These are phyloP conservation scores for Carlito syrichta DNA, from an alignment of 2,113 vertebrate genomes.

Conservation along the genomic window DNA sequence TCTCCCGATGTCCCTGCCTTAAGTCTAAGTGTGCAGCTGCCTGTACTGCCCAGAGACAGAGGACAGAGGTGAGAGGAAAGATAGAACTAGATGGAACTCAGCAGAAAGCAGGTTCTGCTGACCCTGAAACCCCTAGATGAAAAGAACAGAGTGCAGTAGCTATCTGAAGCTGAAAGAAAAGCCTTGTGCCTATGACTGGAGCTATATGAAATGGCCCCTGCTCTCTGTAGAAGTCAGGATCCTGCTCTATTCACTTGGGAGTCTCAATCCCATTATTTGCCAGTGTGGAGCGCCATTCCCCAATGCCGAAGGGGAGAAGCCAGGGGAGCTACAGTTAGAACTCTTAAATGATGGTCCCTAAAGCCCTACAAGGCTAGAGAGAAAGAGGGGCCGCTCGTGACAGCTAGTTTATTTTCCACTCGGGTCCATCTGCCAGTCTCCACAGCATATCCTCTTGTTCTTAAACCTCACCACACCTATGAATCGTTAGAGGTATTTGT, in stretches of 20 bases:
- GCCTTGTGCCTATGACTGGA: not conserved
- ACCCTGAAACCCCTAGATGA: not conserved
- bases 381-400: not conserved
- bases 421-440: not conserved
- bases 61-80: not conserved
- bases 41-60: no score
- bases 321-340: not conserved
- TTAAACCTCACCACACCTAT: no score
- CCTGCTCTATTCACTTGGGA: not conserved
- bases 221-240: accelerated
- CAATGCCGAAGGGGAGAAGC: not conserved
- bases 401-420: not conserved
- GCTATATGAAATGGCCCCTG: accelerated
- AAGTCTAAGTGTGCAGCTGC: not conserved
- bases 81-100: not conserved
- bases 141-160: not conserved
- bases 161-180: no score
- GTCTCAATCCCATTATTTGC: not conserved
- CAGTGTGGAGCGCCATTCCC: not conserved
- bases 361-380: no score
- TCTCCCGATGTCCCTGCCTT: not conserved
- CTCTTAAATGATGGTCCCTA: not conserved
- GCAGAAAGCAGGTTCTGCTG: not conserved
- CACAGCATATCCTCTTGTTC: not conserved
- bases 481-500: not conserved